These are phyloP conservation scores for Archivesica marissinica DNA, from an alignment of 1,140 invertebrate species.

Conservation along the genomic window DNA sequence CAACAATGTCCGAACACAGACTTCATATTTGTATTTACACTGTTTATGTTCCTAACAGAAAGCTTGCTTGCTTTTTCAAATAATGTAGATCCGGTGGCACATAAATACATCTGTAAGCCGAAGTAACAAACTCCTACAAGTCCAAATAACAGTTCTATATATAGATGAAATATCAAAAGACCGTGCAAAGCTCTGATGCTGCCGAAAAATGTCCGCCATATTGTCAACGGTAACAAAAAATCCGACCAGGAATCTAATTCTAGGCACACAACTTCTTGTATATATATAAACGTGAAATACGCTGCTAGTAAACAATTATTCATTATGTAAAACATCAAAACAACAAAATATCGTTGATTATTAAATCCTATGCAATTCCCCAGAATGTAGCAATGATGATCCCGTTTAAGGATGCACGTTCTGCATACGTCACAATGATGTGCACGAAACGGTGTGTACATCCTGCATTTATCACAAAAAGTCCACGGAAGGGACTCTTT, in stretches of 20 bases:
- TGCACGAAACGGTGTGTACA: slow-evolving; percentile 68
- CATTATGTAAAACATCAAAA: slow-evolving; percentile 90
- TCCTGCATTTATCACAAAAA: slow-evolving; percentile 83
- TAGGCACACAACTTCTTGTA: slow-evolving; percentile 42
- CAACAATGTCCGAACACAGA: slow-evolving; percentile 78
- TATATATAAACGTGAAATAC: slow-evolving; percentile 61
- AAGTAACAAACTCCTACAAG: slow-evolving; percentile 66
- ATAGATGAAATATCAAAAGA: slow-evolving; percentile 57
- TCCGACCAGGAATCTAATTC: slow-evolving; percentile 51
- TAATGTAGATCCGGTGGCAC: slow-evolving; percentile 66
- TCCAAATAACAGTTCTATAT: slow-evolving; percentile 63
- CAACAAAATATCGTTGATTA: slow-evolving; percentile 94
- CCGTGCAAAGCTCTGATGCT: neutral
- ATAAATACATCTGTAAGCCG: slow-evolving; percentile 63
- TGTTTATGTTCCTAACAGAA: slow-evolving; percentile 54
- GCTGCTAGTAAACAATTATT: slow-evolving; percentile 46
- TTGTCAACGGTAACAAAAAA: slow-evolving; percentile 55
- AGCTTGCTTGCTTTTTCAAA: slow-evolving; percentile 67
- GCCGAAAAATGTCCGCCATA: slow-evolving; percentile 50
- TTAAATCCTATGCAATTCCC: slow-evolving; percentile 94
- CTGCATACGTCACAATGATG: slow-evolving; percentile 76
- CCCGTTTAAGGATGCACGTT: slow-evolving; percentile 86
- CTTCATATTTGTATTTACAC: slow-evolving; percentile 64
- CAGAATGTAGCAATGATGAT: slow-evolving; percentile 97
- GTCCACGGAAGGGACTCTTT: slow-evolving; percentile 86